Conservation (phyloP, 1,140 invertebrate genomes). For the Drosophila serrata region DNA sequence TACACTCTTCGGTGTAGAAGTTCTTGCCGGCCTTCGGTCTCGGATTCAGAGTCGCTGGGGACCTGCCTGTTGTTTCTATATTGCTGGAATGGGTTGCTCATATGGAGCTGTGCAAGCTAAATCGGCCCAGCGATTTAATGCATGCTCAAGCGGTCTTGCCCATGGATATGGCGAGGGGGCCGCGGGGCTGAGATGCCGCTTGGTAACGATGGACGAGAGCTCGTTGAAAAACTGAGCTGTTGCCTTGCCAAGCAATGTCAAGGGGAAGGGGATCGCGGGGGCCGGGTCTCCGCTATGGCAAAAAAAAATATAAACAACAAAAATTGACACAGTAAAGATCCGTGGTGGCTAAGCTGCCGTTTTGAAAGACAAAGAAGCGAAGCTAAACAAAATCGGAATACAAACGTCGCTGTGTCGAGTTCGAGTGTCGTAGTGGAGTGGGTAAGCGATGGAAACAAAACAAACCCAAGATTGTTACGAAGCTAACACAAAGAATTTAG, state of each 20-base stretch:
- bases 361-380: neutral
- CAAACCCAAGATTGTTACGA: constrained; percentile 3
- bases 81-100: constrained; percentile 3
- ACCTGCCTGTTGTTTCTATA: neutral
- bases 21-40: neutral
- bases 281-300: neutral
- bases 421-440: constrained; percentile 1
- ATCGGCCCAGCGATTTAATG: too few relatives aligned
- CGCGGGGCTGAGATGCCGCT: too few relatives aligned
- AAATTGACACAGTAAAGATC: neutral
- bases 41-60: constrained; percentile 1
- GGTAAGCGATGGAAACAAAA: neutral
- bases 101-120: too few relatives aligned
- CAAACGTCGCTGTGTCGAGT: constrained; percentile 3
- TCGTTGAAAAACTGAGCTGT: neutral
- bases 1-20: constrained; percentile 12
- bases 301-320: constrained; percentile 12
- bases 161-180: too few relatives aligned
- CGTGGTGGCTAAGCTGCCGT: neutral
- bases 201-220: too few relatives aligned
- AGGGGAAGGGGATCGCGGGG: constrained; percentile 1
- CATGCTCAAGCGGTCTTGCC: too few relatives aligned
- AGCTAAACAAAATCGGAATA: constrained; percentile 4
- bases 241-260: constrained; percentile 9
- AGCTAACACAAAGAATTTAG: constrained; percentile 11